Percentiles rank a stretch among this genome's conserved stretches.
Evolutionary conservation across 2,888 invertebrate species (phyloP).

Genomic region (Hyposoter didymator): DNA sequence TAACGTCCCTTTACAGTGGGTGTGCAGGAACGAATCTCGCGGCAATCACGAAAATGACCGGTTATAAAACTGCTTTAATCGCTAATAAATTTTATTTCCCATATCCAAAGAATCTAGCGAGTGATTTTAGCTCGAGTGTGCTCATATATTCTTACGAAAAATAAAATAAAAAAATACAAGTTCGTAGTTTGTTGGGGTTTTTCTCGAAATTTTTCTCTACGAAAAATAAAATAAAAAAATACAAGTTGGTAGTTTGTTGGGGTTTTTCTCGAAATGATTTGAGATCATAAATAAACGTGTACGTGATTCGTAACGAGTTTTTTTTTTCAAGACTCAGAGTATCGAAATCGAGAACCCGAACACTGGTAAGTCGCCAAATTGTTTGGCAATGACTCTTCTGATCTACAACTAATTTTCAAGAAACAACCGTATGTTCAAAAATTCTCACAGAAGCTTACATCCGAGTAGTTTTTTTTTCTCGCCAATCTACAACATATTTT

Average conservation of each 20-base stretch:
- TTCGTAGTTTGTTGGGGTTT: not conserved
- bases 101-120: constrained; percentile 11
- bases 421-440: not conserved
- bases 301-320: not conserved
- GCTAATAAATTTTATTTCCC: constrained; percentile 42
- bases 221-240: not conserved
- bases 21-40: not conserved
- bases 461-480: not conserved
- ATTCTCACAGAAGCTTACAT: not conserved
- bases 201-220: not conserved
- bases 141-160: not conserved
- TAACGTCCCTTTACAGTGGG: constrained; percentile 13
- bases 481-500: not conserved
- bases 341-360: not conserved
- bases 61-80: constrained; percentile 45
- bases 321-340: not conserved
- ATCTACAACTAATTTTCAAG: not conserved
- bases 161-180: not conserved
- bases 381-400: not conserved
- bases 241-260: not conserved
- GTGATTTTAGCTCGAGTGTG: not conserved
- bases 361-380: not conserved
- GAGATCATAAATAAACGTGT: not conserved
- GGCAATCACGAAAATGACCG: constrained; percentile 52
- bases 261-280: not conserved